Base-by-base conservation (phyloP, 2,888 invertebrate species). In the Caradrina clavipalpis region DNA sequence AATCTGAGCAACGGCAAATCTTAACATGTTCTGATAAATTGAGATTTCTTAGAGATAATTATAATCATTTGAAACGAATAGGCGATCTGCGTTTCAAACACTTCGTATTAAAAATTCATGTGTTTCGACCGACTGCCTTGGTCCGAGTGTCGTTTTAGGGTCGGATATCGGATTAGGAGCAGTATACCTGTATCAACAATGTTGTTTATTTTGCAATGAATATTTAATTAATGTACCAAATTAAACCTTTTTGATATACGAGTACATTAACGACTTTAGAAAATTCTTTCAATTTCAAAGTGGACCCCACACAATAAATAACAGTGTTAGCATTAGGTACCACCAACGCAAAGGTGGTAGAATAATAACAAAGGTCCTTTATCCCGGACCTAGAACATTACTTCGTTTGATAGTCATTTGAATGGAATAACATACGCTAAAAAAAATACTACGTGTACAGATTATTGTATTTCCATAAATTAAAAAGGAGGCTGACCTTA, bases 401-500 rank as follows among this genome's bases (percentile, higher is more conserved):
- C 6, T 26, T 31, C 31, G 15, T 21, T 42, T 22, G 8, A 45
- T 22, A 8, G 8, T 35, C 0, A 8, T 35, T 35, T 35, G 35
- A 35, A 35, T 35, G 35, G 1, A 35, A 8, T 8, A 45, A 26
- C 10, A 15, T 15, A 11, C 4, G 6, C 11, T 39, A n/a, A n/a
- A n/a, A n/a, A n/a, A n/a, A n/a, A 11, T 39, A 11, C 39, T 39
- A 39, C 11, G 15, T 49, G 26, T 39, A 61, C 5, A 55, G 13
- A 55, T 63, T 13, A 61, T 10, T 31, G 21, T 17, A 45, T 45
- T n/a, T 13, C 56, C 26, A 39, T 39, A 39, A 11, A 39, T 39
- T 39, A 39, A 45, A 26, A 35, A 35, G 7, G 11, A 39, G 26
- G 61, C 78, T 57, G 59, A 94, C 95, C 94, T 94, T 95, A 83